Evolutionary conservation across 1,140 invertebrate genomes (phyloP), one percentile per base, ranked within the genome.

Genomic region (Hylyphantes graminicola): DNA sequence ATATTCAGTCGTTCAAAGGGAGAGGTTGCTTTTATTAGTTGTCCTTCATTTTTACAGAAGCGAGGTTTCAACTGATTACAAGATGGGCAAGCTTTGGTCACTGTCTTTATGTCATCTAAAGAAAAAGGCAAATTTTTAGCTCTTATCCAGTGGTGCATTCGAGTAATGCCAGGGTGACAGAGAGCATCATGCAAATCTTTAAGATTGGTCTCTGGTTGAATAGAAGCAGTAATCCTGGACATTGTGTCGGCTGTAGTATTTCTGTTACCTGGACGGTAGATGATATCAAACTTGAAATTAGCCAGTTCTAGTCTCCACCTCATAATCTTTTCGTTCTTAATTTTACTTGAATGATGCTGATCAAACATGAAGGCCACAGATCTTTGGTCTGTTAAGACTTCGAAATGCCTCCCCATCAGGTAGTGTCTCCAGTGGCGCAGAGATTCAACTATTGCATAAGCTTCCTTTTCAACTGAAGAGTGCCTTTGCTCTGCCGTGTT

Each of bases 261-360:
- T 48, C 10, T 15, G 12, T 8, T 76, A 1, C 74, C 74, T 9
- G 74, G 55, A 35, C 19, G 54, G 21, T 76, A 76, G 50, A 76
- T n/a, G 10, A 63, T 76, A 35, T 61, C 19, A 48, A 76, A 76
- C 63, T 76, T 76, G 35, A 59, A 59, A 11, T 13, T 11, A 7
- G 70, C 48, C 5, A 73, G 15, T 13, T 73, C 70, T 17, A 65
- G 17, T 11, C 64, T n/a, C 70, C 70, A 73, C 10, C 13, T 2
- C 64, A 65, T n/a, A 19, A 88, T 87, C 81, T 87, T 87, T 4
- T 88, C 85, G 85, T 87, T 87, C 73, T 88, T 88, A 13, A 88
- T 87, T 78, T 87, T 88, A 21, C 77, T 59, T 73, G 57, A 50
- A 53, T 70, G 35, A 35, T 87, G 85, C 50, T 19, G 17, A 63